Evolutionary conservation across 2,113 vertebrate genomes (phyloP), one percentile per base, ranked within the genome.

Genomic region (Xiphophorus couchianus): DNA sequence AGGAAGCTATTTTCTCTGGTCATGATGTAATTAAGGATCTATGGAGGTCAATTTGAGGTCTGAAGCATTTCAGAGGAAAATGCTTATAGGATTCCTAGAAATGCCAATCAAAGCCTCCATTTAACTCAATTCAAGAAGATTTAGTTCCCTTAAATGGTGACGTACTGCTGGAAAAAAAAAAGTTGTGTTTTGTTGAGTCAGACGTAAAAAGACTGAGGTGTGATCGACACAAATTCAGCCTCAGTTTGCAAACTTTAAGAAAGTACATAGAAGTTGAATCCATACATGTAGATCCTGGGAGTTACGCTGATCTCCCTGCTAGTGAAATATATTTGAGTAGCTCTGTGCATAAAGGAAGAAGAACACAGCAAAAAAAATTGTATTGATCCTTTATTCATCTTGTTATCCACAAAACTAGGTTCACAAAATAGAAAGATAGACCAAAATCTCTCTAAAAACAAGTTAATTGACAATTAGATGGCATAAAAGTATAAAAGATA

Each of bases 31-130:
- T 29, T 74, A 29, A 27, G 9, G 37, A 54, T 37, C 15, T 29
- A 15, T 74, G 30, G 72, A 66, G n/a, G 61, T 74, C 48, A 66
- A 58, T 31, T 30, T 48, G 28, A 73, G 35, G 71, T 64, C 71
- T 48, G 60, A 39, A 63, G 37, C 37, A n/a, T 44, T 58, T 28
- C 22, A 65, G 62, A 22, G 4, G 4, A 17, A 66, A 66, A 12
- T 58, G 62, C 44, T 66, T 27, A 39, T 42, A 44, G 12, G 29
- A 54, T 37, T 33, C 37, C 13, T 44, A 22, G 28, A 69, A 48
- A 69, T 39, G 27, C 8, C 28, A 27, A 62, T 39, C 31, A 61
- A 71, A 71, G 54, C 69, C 68, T 29, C 12, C 22, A 60, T 71
- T 71, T 71, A 35, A 22, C 13, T 39, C 33, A 25, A 33, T 62